Base-by-base conservation (phyloP, 2,113 vertebrate genomes). In the Aptenodytes patagonicus region DNA sequence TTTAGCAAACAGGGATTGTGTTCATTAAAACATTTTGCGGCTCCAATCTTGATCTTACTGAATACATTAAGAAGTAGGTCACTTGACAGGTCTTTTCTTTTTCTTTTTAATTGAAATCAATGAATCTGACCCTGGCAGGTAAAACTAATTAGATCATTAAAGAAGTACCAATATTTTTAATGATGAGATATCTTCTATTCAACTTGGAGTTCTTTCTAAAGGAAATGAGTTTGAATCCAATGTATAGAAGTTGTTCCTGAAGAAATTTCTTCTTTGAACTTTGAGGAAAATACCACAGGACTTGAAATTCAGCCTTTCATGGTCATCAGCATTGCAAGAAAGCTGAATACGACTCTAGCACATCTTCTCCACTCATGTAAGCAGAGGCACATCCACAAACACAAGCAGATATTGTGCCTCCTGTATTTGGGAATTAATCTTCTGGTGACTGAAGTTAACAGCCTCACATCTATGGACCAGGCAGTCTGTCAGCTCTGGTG, bases 111-210 rank as follows among this genome's bases (percentile, higher is more conserved):
- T 70, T 95, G 49, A 94, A 96, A 96, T 93, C 81, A 83, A 85
- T 96, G 57, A 95, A 89, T 81, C 83, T 89, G 77, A 83, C 73
- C 89, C 60, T 73, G 49, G 36, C 58, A 93, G 87, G 91, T 94
- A 95, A 93, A 93, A 91, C 40, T 92, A 95, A 97, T 94, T 93
- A 79, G 73, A 94, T 82, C 52, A 89, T 94, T 97, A 93, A 89
- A 94, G 77, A 94, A 91, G 49, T 68, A 89, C 78, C 49, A 76
- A 89, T 95, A 79, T 85, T 94, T 94, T 93, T 95, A 96, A 96
- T 95, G 13, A 93, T 84, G 57, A 95, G 69, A 46, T 87, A 95
- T 93, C 54, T 87, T 93, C 72, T 84, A 17, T 89, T 89, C 44
- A 58, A 40, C 26, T 54, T 87, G 17, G 34, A 65, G 22, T 22